Evolutionary conservation across 2,797 vertebrate genomes (phyloP), one percentile per base, ranked within the genome.

Genomic region (Pterois miles): DNA sequence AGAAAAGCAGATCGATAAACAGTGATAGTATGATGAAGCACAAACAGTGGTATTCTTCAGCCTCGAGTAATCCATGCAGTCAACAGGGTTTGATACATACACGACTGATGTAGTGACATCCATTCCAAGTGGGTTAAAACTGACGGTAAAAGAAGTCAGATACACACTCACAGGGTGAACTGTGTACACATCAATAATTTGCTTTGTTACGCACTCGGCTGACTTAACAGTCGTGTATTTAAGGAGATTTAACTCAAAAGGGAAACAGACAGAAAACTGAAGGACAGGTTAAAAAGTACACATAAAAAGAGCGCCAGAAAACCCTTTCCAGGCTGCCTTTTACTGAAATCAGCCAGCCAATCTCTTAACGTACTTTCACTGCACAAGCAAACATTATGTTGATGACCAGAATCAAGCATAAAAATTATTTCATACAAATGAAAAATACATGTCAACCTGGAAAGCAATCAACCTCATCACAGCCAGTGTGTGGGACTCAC

Each of bases 51-150:
- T 91, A 82, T 86, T 89, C 79, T 83, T 91, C 83, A 84, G 77
- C 82, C 83, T 84, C 71, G 75, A 89, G 81, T 89, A 86, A 89
- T 86, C 90, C 94, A 94, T 95, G 94, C 95, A 94, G 92, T 93
- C 90, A 85, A 79, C 71, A 90, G 85, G 81, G 83, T 82, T 88
- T 83, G 78, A 90, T 89, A 91, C 84, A 88, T 74, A 92, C 71
- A 77, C 16, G 70, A 76, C 63, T 81, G 78, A 90, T 91, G 86
- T 87, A 80, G 87, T 83, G 81, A 87, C 62, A 89, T 82, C 80
- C 86, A 84, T 74, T 87, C 79, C 65, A 82, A 82, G 86, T 81
- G 80, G 76, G 83, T 86, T 88, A 75, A 75, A 90, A 84, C 48
- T n/a, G 59, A 69, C 74, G 56, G 59, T 67, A 74, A 76, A 78